Percentiles rank a stretch among this genome's conserved stretches.
Conservation (phyloP, 1,140 invertebrate species). For the Drosophila busckii region DNA sequence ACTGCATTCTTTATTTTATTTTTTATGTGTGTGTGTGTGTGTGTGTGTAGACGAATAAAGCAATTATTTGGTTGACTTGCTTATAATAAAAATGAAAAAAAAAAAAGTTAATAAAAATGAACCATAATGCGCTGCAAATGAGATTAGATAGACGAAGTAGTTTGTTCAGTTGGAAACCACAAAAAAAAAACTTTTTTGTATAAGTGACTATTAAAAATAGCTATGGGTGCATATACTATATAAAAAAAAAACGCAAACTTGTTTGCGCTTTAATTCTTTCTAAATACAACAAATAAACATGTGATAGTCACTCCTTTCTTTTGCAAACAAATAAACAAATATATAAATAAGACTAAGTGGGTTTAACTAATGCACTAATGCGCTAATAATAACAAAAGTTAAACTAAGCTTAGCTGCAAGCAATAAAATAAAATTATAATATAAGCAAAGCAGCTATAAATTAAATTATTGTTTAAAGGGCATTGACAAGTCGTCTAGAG, state of each 20-base stretch:
- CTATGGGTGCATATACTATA: not conserved
- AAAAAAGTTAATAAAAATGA: constrained; percentile 32
- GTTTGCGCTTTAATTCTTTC: not conserved
- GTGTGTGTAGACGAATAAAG: constrained; percentile 43
- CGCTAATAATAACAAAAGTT: no score
- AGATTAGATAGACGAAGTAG: constrained; percentile 71
- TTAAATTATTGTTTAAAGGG: constrained; percentile 4
- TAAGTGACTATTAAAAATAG: constrained; percentile 34
- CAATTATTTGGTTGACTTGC: constrained; percentile 68
- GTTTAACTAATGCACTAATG: no score
- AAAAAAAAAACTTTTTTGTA: constrained; percentile 31
- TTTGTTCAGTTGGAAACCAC: constrained; percentile 64
- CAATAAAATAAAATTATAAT: no score
- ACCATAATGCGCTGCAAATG: constrained; percentile 22
- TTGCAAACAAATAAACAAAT: no score
- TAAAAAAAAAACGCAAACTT: not conserved
- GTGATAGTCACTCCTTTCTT: no score
- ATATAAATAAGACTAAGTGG: no score
- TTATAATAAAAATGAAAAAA: constrained; percentile 26
- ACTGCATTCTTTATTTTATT: constrained; percentile 16
- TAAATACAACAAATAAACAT: no score
- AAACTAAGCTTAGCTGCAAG: no score
- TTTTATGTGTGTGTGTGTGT: constrained; percentile 13
- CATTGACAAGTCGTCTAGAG: not conserved
- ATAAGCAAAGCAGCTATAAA: no score